Base-by-base conservation (phyloP, 2,797 vertebrate genomes). In the Danio aesculapii region DNA sequence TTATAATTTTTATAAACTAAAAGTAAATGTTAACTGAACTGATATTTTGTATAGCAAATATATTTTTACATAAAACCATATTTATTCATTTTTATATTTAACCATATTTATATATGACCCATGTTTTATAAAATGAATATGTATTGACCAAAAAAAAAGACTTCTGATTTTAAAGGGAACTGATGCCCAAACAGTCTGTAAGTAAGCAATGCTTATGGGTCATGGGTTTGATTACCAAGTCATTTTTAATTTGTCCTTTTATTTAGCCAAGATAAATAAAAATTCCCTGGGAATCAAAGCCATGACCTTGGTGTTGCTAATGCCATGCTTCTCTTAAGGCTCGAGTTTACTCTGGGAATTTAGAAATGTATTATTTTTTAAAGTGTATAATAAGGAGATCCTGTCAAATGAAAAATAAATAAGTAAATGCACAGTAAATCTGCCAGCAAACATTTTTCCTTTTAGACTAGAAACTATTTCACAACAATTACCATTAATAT, bases 391-490 rank as follows among this genome's bases (percentile, higher is more conserved):
- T 50, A 9, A 68, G 30, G 1, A 50, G 12, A 17, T 49, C 47
- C 66, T 14, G 19, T 8, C 66, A 50, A 64, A 30, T 68, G 19
- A 12, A 68, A 30, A 30, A 30, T 30, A 30, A 30, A 30, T 30
- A 30, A 30, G 30, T 14, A 68, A 16, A 14, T 16, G 47, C 5
- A 17, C 13, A 46, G 19, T 14, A 58, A 49, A 52, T 41, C 41
- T 63, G 58, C 50, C 52, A 61, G 59, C 16, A 30, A 69, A 75
- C 21, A 1, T 59, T 81, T 19, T 61, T 50, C 30, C 57, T 79
- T 66, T 53, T 64, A n/a, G 50, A 30, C 61, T 44, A 81, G 55
- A 67, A 77, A 50, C 49, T 16, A 77, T 76, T 79, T 74, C 62
- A 46, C 19, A 14, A 62, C 53, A 68, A 19, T 47, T 62, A 64